These are phyloP conservation scores for Vidua chalybeata DNA, from an alignment of 2,113 vertebrate genomes.

Conservation along the genomic window DNA sequence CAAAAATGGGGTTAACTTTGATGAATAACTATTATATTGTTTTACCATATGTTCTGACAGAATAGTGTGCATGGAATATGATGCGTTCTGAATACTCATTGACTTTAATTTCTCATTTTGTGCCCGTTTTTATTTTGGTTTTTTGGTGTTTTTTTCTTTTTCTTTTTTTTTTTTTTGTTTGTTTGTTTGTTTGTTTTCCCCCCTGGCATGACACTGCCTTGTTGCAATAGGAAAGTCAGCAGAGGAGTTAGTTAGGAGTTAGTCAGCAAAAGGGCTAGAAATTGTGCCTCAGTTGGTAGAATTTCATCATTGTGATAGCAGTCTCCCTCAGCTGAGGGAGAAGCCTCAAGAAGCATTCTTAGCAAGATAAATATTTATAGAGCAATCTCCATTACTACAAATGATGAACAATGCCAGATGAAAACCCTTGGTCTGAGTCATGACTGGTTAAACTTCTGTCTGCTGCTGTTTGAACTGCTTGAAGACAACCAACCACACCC, in stretches of 20 bases:
- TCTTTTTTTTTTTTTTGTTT: not conserved
- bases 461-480: not conserved
- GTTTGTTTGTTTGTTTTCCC: not conserved
- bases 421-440: not conserved
- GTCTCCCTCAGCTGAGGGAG: not conserved
- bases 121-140: not conserved
- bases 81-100: not conserved
- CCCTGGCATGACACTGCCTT: not conserved
- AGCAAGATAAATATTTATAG: constrained; percentile 11
- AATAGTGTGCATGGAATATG: not conserved
- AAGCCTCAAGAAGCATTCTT: not conserved
- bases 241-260: not conserved
- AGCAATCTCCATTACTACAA: not conserved
- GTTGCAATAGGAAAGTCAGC: not conserved
- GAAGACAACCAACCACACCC: not conserved
- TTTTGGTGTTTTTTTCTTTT: not conserved
- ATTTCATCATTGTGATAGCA: not conserved
- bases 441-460: not conserved
- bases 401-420: not conserved
- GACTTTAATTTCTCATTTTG: not conserved
- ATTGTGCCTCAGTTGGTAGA: not conserved
- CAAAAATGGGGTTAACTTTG: not conserved
- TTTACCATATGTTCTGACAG: not conserved
- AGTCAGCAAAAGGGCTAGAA: not conserved
- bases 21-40: not conserved